Evolutionary conservation across 1,140 invertebrate genomes (phyloP).

Genomic region (Drosophila neocordata): DNA sequence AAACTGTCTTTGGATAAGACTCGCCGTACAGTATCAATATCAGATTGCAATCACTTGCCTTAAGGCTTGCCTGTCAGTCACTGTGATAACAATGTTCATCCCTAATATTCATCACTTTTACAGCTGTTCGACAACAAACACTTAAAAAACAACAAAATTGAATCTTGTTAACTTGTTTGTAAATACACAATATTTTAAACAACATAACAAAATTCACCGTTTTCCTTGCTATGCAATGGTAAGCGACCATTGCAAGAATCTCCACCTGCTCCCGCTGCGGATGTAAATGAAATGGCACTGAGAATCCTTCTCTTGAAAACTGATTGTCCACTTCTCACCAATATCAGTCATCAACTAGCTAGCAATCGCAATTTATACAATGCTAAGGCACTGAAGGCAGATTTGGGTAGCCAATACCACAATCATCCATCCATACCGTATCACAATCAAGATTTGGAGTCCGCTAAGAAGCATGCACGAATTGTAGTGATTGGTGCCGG

Average conservation of each 20-base stretch:
- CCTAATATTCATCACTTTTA: slow-evolving; percentile 1
- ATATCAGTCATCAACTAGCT: slow-evolving; percentile 52
- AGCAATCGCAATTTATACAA: slow-evolving; percentile 67
- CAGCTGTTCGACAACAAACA: slow-evolving; percentile 11
- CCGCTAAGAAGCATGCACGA: slow-evolving; percentile 83
- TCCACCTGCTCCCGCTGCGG: neutral
- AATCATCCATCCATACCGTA: neutral
- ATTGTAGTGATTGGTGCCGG: slow-evolving; percentile 90
- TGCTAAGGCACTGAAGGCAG: slow-evolving; percentile 58
- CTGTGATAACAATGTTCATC: neutral
- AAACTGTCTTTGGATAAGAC: no score
- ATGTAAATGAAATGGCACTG: slow-evolving; percentile 6
- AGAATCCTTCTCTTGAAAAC: slow-evolving; percentile 21
- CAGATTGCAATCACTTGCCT: neutral
- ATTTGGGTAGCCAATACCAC: slow-evolving; percentile 36
- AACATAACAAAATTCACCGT: slow-evolving; percentile 25
- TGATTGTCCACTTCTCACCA: neutral
- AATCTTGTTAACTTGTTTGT: neutral
- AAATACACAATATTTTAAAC: neutral
- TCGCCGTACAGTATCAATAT: no score
- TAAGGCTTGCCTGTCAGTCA: neutral
- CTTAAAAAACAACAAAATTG: neutral
- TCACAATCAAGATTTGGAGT: slow-evolving; percentile 42
- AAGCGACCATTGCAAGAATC: slow-evolving; percentile 34
- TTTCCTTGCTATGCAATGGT: slow-evolving; percentile 62